Base-by-base conservation (phyloP, 2,113 vertebrate species). In the Copsychus sechellarum region DNA sequence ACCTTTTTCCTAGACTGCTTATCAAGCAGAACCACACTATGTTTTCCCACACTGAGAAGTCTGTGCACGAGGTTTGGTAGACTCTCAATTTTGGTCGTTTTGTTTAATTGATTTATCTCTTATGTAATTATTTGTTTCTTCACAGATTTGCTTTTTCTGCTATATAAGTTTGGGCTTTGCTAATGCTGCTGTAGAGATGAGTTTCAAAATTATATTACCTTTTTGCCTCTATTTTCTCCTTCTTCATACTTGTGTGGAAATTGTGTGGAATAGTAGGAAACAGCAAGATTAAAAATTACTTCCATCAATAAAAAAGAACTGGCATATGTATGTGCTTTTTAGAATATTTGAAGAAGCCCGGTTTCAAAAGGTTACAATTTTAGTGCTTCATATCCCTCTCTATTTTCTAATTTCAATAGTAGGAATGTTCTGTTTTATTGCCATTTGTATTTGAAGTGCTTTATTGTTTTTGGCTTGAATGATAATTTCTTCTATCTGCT, bases 401-500 rank as follows among this genome's bases (percentile, higher is more conserved):
- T 42, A 34, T 93, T 95, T 92, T 71, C 71, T 53, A 77, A 2
- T 81, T 40, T 84, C 56, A 28, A 76, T 66, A 51, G 48, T 48
- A 81, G 1, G 62, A 96, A 69, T 81, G 45, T 79, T 69, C 66
- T 6, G 5, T 25, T 92, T 58, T 89, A 45, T 66, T 93, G 10
- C 23, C 48, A 17, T 81, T 45, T 82, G 8, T 51, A 33, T 84
- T 93, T 72, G 42, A 92, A 91, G 8, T 24, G 9, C 16, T 73
- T 90, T 67, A 42, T 95, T 92, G 8, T 5, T 82, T 92, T 88
- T 93, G 61, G 42, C 61, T 48, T 50, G 31, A 92, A 84, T 21
- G 51, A 29, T 89, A 89, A 69, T 90, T 90, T 88, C 56, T 93
- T 80, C 17, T 80, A 77, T 80, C 50, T 85, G 64, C 48, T 82